Conservation (phyloP, 1,140 invertebrate genomes). For the Drosophila arizonae region DNA sequence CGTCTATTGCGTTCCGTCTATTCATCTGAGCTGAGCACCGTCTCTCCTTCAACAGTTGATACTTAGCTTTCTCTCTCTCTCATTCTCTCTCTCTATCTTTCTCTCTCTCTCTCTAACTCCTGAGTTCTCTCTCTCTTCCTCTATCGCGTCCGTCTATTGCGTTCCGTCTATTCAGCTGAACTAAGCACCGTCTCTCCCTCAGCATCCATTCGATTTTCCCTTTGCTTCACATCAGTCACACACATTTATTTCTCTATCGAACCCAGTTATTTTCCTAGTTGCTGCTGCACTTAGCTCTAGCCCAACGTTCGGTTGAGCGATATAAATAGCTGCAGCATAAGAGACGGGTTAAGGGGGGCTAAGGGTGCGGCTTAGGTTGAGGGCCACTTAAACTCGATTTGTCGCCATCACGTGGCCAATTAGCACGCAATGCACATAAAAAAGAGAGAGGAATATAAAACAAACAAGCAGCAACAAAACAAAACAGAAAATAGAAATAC, state of each 20-base stretch:
- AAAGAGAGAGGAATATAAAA: constrained; percentile 10
- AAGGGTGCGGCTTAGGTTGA: constrained; percentile 7
- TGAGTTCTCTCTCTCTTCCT: too few relatives aligned
- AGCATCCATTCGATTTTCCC: too few relatives aligned
- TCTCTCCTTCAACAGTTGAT: too few relatives aligned
- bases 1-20: too few relatives aligned
- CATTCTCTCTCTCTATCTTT: neutral
- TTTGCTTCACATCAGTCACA: neutral
- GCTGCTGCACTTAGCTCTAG: too few relatives aligned
- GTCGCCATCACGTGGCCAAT: constrained; percentile 76
- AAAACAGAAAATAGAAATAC: constrained; percentile 44
- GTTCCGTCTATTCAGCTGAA: too few relatives aligned
- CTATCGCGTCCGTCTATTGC: too few relatives aligned
- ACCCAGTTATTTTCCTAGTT: neutral
- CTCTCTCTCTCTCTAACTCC: too few relatives aligned
- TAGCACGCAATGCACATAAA: constrained; percentile 71
- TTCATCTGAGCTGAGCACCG: too few relatives aligned
- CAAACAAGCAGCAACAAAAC: constrained; percentile 34
- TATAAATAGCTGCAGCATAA: neutral
- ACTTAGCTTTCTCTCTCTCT: too few relatives aligned
- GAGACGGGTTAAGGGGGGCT: neutral
- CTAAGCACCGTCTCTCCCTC: too few relatives aligned
- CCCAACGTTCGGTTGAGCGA: neutral
- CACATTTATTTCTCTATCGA: neutral
- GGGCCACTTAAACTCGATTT: constrained; percentile 68